Evolutionary conservation across 2,888 invertebrate species (phyloP), one percentile per base, ranked within the genome.

Genomic region (Drosophila mettleri): DNA sequence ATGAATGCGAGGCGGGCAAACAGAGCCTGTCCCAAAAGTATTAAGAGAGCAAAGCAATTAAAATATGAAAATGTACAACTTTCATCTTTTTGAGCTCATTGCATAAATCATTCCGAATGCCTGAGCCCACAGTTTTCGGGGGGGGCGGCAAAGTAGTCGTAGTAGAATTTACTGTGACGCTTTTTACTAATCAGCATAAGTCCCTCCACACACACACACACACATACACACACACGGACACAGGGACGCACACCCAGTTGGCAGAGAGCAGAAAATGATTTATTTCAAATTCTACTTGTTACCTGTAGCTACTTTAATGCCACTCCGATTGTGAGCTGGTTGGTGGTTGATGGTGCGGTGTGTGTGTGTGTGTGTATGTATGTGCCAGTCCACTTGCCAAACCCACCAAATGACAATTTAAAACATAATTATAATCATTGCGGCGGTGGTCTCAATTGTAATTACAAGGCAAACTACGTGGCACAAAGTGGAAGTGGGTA

Each of bases 31-130:
- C 90, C 84, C 88, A 80, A 78, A 80, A 86, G 82, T 84, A 82
- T 86, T 85, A 89, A 80, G 77, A 88, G 88, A 89, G 85, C 87
- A 89, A 90, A 89, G 89, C 89, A 89, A 89, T 89, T 89, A 89
- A 89, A 90, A 89, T 89, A 89, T 90, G 87, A 90, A 88, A 86
- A 82, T 88, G 78, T 85, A 86, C 78, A 89, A 89, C 89, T 87
- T 87, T 87, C 86, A 87, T 87, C 89, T 87, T 87, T 87, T 78
- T 78, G 80, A 79, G 83, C 80, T 83, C 88, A 89, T 86, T 88
- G 79, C 85, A 84, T 87, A 87, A 87, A 87, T 87, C 86, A 87
- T 87, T 82, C 71, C 81, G 74, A 86, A 74, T 86, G 86, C 80
- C 80, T 77, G 86, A 72, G 60, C 73, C 55, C 62, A 59, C 59